Evolutionary conservation across 2,113 vertebrate species (phyloP).

Genomic region (Saimiri boliviensis): DNA sequence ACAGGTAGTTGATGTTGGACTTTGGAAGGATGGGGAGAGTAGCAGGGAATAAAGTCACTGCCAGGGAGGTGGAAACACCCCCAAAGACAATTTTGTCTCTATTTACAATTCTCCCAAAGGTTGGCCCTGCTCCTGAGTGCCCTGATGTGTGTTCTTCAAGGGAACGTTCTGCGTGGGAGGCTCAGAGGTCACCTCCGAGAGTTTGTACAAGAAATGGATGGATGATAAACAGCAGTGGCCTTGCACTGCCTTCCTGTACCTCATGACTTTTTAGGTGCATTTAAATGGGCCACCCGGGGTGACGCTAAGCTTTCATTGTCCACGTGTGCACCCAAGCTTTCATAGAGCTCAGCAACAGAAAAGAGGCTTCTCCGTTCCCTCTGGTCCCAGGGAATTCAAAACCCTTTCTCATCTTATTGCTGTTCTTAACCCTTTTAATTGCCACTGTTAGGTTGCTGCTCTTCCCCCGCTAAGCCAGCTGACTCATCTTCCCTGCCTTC

Average conservation of each 20-base stretch:
- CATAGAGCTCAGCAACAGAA: neutral
- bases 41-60: neutral
- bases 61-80: neutral
- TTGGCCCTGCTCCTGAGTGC: neutral
- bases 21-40: too few species aligned
- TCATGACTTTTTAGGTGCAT: neutral
- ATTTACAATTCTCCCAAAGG: neutral
- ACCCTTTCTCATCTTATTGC: neutral
- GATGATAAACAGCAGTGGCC: neutral
- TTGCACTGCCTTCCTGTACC: neutral
- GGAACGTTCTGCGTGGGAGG: neutral
- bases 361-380: neutral
- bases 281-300: neutral
- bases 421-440: neutral
- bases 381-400: neutral
- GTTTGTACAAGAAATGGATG: neutral
- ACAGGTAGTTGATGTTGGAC: neutral
- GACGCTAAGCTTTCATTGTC: neutral
- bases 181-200: too few species aligned
- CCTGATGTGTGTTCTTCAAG: neutral
- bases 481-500: too few species aligned
- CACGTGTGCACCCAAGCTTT: accelerated
- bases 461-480: neutral
- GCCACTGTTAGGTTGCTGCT: accelerated
- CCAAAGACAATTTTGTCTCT: neutral